These are phyloP conservation scores for Drosophila siamana DNA, from an alignment of 2,888 invertebrate species.

Conservation along the genomic window DNA sequence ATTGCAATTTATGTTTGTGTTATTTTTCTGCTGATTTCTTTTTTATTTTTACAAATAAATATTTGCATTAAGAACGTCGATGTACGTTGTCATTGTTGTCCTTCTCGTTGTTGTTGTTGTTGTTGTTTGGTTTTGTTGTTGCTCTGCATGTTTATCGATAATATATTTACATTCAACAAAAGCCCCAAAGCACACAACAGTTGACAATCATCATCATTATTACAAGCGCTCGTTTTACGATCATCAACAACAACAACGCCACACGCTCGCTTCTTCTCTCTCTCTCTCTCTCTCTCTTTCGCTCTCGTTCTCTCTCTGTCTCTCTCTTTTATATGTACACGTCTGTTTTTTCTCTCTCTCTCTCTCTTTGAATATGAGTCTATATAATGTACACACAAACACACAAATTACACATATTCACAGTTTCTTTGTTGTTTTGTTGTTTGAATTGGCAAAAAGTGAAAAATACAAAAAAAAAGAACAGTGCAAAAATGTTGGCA, in stretches of 20 bases:
- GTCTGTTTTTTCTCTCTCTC: slow-evolving; percentile 18
- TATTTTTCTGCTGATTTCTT: slow-evolving; percentile 11
- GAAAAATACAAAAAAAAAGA: slow-evolving; percentile 44
- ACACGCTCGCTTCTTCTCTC: slow-evolving; percentile 21
- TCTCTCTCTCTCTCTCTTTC: slow-evolving; percentile 20
- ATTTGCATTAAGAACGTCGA: slow-evolving; percentile 60
- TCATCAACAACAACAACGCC: slow-evolving; percentile 41
- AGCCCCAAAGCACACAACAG: slow-evolving; percentile 35
- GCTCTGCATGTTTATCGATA: slow-evolving; percentile 72
- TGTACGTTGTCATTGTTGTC: slow-evolving; percentile 42
- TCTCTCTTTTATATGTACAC: slow-evolving; percentile 22
- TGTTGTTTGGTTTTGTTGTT: slow-evolving; percentile 47
- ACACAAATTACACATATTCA: slow-evolving; percentile 33
- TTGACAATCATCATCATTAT: slow-evolving; percentile 33
- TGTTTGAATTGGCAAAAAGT: slow-evolving; percentile 68
- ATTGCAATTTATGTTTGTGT: background rate
- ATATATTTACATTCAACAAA: slow-evolving; percentile 37
- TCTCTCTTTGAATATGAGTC: slow-evolving; percentile 30
- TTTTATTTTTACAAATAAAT: slow-evolving; percentile 41
- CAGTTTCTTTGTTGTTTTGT: slow-evolving; percentile 74
- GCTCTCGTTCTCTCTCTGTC: slow-evolving; percentile 22
- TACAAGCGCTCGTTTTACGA: slow-evolving; percentile 21
- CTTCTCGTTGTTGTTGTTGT: slow-evolving; percentile 43
- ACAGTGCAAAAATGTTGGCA: slow-evolving; percentile 52
- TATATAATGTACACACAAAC: slow-evolving; percentile 21